Evolutionary conservation across 2,888 invertebrate species (phyloP), one percentile per base, ranked within the genome.

Genomic region (Brachypalpus laphriformis): DNA sequence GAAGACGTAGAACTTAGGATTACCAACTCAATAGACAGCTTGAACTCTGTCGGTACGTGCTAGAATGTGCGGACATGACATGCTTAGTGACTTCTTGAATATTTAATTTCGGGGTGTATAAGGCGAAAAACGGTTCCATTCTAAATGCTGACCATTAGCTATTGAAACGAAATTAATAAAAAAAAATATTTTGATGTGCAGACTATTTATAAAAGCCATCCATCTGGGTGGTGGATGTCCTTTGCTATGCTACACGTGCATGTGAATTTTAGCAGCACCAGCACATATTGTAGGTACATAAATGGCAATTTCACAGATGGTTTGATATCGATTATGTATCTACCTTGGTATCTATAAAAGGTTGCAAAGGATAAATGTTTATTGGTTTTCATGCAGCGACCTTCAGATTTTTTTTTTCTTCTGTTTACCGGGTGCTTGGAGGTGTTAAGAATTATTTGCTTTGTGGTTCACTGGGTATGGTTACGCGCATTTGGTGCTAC

Each of bases 41-140:
- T 82, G 75, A 82, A 82, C 81, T 70, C 75, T 70, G 57, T 47
- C 63, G 42, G 61, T 75, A 82, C 81, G 81, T 82, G 81, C 42
- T 42, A 65, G 75, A 75, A 82, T 82, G 81, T 18, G 22, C 49
- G 70, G 40, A 47, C 57, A 57, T 59, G 49, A n/a, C 57, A 25
- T 22, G 49, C 47, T 8, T 31, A 45, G 40, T 28, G 22, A 34
- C 47, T 57, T 11, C 4, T 11, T 74, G 74, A 74, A 74, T 74
- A 65, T 74, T 34, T 54, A 74, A 74, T 74, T 56, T 45, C 42
- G 28, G 72, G 28, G 25, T 25, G 59, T 14, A 40, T 56, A 42
- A 16, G 25, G 20, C 5, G 49, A 25, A 59, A 28, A 51, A 72
- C 61, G 40, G 72, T 72, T 63, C 40, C 51, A 61, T 63, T 63